A percentile compares a stretch with the other conserved stretches of the same genome.
Conservation (phyloP, 2,888 invertebrate species). For the Sclerodermus sp. region DNA sequence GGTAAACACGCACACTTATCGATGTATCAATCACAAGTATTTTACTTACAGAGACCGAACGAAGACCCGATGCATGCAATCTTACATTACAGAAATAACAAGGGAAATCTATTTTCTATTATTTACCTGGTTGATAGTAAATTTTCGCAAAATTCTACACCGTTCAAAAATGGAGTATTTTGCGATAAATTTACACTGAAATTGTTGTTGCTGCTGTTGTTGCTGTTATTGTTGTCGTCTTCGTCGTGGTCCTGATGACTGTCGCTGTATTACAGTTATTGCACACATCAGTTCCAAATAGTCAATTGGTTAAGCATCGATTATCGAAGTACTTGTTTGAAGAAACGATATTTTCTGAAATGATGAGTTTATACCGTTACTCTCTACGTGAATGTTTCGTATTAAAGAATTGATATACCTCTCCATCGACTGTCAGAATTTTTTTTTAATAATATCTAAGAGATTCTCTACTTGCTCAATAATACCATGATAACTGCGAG, state of each 20-base stretch:
- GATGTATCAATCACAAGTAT: not conserved
- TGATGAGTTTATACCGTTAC: too few relatives aligned
- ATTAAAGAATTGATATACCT: too few relatives aligned
- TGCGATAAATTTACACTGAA: too few relatives aligned
- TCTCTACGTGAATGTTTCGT: too few relatives aligned
- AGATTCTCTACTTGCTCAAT: too few relatives aligned
- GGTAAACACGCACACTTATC: too few relatives aligned
- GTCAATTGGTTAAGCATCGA: not conserved
- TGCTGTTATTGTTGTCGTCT: conserved; percentile 1
- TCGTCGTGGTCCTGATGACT: conserved; percentile 2
- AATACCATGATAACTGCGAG: too few relatives aligned
- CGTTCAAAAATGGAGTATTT: conserved; percentile 6
- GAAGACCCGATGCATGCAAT: too few relatives aligned
- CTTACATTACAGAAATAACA: too few relatives aligned
- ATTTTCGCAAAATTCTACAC: conserved; percentile 21
- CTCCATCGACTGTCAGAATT: too few relatives aligned
- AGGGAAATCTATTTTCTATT: conserved; percentile 8
- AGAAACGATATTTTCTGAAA: too few relatives aligned
- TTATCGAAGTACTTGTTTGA: not conserved
- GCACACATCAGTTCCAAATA: not conserved
- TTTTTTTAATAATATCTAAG: too few relatives aligned
- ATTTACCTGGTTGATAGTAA: conserved; percentile 29
- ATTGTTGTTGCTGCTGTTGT: conserved; percentile 4
- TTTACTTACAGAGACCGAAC: not conserved
- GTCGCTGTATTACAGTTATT: not conserved